These are phyloP conservation scores for Sebastes elongatus DNA, from an alignment of 2,797 vertebrate genomes.

Conservation along the genomic window DNA sequence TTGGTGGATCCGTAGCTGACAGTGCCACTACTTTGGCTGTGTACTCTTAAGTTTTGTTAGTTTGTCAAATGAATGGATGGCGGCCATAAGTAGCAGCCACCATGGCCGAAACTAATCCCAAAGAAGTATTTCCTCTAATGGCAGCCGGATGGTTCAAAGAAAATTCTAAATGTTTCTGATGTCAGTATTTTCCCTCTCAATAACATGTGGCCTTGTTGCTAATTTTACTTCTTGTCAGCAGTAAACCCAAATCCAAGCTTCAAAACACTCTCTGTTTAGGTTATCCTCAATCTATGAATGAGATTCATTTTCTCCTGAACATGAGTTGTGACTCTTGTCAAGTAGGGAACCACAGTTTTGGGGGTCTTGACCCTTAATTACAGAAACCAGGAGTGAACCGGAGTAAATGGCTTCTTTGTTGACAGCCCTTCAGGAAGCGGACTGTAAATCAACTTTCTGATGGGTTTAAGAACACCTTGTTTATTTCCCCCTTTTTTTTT, in stretches of 20 bases:
- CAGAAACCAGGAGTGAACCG: background rate
- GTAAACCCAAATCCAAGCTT: background rate
- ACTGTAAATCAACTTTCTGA: conserved; percentile 16
- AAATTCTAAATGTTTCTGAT: background rate
- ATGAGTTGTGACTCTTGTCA: conserved; percentile 21
- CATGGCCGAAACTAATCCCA: background rate
- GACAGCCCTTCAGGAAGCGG: background rate
- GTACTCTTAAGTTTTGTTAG: background rate
- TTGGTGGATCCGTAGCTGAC: background rate
- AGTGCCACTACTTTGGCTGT: background rate
- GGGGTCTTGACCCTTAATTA: conserved; percentile 16
- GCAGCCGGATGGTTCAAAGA: background rate
- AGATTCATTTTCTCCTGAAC: conserved; percentile 1
- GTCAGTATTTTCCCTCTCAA: background rate
- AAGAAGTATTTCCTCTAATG: background rate
- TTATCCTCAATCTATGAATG: background rate
- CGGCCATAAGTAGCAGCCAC: too few relatives aligned
- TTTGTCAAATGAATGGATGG: background rate
- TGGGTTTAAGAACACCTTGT: background rate
- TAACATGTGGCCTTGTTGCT: background rate
- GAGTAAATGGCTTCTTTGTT: conserved; percentile 10
- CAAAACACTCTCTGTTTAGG: background rate
- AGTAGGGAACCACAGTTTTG: background rate
- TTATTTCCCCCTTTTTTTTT: background rate
- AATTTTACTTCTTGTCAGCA: background rate